Evolutionary conservation across 2,113 vertebrate species (phyloP), one percentile per base, ranked within the genome.

Genomic region (Microcebus tavaratra): DNA sequence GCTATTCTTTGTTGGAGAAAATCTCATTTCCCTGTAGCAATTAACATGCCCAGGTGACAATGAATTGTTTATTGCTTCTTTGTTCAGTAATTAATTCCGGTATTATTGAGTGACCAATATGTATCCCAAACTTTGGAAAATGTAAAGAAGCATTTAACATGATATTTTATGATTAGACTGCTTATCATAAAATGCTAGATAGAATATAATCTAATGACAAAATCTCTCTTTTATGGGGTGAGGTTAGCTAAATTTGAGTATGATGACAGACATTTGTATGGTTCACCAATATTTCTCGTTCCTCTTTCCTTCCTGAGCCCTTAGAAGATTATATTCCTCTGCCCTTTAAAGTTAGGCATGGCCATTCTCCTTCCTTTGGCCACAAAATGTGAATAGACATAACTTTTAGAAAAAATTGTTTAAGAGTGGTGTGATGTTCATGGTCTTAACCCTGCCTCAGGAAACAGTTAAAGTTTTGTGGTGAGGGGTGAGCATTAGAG

Each of bases 1-100:
- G 42, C 17, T 89, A 85, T 63, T 88, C 70, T 75, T 94, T 68
- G 72, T 31, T 82, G 31, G 92, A 93, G 90, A 82, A 92, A 91
- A 65, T 12, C 83, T 97, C 81, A 88, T 78, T 83, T 42, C 31
- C 6, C 45, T 73, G 45, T 61, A 88, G 53, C 67, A 94, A 80
- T 65, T 50, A 31, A 25, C 15, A 39, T 67, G 85, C 29, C 36
- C 36, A n/a, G 21, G n/a, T 81, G 90, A 95, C 67, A 96, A 82
- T 48, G 79, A 86, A 81, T 78, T 93, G 6, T 65, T n/a, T 53
- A 59, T 76, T 75, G 63, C 50, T 88, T 94, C 1, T 88, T 88
- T 94, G 50, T 61, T 67, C 48, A 39, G 6, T 90, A 57, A 80
- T 75, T 68, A 34, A 76, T 84, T 94, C 72, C 88, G 29, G 13